Evolutionary conservation across 2,113 vertebrate species (phyloP), one percentile per base, ranked within the genome.

Genomic region (Callospermophilus lateralis): DNA sequence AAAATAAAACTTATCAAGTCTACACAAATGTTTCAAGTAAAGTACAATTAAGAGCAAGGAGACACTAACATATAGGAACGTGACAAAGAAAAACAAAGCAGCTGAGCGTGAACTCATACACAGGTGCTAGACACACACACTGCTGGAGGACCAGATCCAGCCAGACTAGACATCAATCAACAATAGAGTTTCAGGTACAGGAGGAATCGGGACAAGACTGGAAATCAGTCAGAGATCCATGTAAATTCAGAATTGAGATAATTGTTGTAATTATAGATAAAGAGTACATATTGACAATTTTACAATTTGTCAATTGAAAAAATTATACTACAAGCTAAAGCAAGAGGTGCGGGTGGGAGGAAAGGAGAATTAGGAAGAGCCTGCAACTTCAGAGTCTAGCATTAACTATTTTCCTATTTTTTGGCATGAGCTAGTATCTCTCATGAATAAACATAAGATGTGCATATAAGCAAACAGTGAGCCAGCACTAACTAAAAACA

Each of bases 401-500:
- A 45, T 0, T 65, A 20, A 8, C 48, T 79, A 12, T 12, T 86
- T 86, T 80, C 63, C 37, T 70, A 78, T n/a, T 37, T 39, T 84
- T 3, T 24, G 67, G 63, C 4, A 83, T 20, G 19, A 67, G 58
- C 7, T 79, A 42, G 24, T 70, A 34, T 55, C 11, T 89, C 74
- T 89, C 61, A 9, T 39, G 78, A 77, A 77, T 81, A 89, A 92
- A 80, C 9, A 39, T 48, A 83, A 77, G 32, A 81, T 79, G 37
- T 24, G 72, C 28, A 65, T 2, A 58, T 3, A 76, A 74, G 79
- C 55, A 89, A 96, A 83, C 10, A 77, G 20, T 70, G 37, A 53
- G 20, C 39, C 55, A 90, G 5, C 53, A 93, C 9, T 37, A 90
- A 87, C 48, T 51, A 89, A 89, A 92, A 92, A n/a, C 6, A 79